phyloP scores from a whole-genome alignment of 2,113 vertebrate genomes.

The Phyllostomus hastatus region DNA sequence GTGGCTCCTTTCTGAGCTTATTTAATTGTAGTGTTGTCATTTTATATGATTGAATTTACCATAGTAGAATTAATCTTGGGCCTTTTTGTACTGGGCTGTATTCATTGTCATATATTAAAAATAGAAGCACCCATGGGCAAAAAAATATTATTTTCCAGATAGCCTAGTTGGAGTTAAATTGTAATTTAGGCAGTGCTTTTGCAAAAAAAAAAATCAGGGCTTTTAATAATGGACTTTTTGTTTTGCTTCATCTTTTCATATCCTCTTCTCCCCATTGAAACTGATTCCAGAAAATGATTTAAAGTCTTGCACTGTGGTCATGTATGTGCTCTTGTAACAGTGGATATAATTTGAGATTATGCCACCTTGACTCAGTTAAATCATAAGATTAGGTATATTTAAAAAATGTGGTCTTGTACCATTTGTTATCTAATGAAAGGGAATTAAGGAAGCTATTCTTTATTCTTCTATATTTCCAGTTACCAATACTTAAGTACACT shows the following conservation, averaged over 20 bases:
- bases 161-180: not conserved
- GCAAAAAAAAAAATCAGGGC: not conserved
- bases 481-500: not conserved
- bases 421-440: conserved; percentile 26
- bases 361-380: conserved; percentile 27
- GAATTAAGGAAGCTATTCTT: conserved; percentile 8
- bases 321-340: not conserved
- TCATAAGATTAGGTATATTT: not conserved
- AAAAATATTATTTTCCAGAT: not conserved
- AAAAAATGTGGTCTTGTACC: not conserved
- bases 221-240: not conserved
- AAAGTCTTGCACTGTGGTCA: not conserved
- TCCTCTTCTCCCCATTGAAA: not conserved
- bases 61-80: not conserved
- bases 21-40: not conserved
- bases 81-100: not conserved
- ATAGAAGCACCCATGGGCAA: not conserved
- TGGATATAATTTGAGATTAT: not conserved
- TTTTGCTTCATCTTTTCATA: not conserved
- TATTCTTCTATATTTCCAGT: not conserved
- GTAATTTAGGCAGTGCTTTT: not conserved
- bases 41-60: not conserved
- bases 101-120: conserved; percentile 16
- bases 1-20: not conserved
- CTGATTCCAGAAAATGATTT: not conserved